These are phyloP conservation scores for Hermaeophaga mercurialis DNA, from an alignment of 2,888 invertebrate genomes.

Conservation along the genomic window DNA sequence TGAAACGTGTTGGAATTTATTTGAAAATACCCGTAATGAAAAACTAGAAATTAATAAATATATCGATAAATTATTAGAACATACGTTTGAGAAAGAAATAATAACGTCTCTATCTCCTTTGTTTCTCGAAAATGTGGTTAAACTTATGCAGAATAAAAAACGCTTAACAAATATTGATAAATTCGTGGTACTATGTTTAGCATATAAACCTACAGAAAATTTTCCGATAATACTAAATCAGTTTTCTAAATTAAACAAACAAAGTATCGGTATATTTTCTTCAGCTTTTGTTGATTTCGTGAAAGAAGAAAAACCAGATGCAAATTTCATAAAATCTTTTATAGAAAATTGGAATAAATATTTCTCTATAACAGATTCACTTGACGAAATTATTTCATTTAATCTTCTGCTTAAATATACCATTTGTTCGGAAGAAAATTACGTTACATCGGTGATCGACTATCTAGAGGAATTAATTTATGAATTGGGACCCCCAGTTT, in stretches of 20 bases:
- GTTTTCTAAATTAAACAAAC: background rate
- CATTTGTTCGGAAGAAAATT: conserved; percentile 6
- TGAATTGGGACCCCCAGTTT: conserved; percentile 15
- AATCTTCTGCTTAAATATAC: conserved; percentile 8
- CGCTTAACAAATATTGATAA: conserved; percentile 12
- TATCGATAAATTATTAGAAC: conserved; percentile 13
- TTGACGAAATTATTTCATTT: conserved; percentile 19
- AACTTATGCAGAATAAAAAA: conserved; percentile 1
- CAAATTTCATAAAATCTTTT: background rate
- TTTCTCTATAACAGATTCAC: conserved; percentile 14
- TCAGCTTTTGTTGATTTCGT: background rate
- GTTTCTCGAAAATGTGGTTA: conserved; percentile 8
- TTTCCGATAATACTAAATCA: background rate
- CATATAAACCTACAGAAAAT: background rate
- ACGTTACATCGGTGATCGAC: conserved; percentile 6
- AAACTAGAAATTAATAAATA: conserved; percentile 13
- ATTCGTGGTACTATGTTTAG: conserved; percentile 7
- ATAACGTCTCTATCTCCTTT: conserved; percentile 6
- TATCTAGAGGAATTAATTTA: conserved; percentile 16
- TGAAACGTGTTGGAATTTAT: conserved; percentile 30
- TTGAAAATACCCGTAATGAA: conserved; percentile 25
- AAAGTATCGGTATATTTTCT: conserved; percentile 1
- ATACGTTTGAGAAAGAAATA: background rate
- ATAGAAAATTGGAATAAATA: conserved; percentile 12
- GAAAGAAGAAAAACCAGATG: background rate